These are phyloP conservation scores for Lysandra bellargus DNA, from an alignment of 2,888 invertebrate genomes.

Conservation along the genomic window DNA sequence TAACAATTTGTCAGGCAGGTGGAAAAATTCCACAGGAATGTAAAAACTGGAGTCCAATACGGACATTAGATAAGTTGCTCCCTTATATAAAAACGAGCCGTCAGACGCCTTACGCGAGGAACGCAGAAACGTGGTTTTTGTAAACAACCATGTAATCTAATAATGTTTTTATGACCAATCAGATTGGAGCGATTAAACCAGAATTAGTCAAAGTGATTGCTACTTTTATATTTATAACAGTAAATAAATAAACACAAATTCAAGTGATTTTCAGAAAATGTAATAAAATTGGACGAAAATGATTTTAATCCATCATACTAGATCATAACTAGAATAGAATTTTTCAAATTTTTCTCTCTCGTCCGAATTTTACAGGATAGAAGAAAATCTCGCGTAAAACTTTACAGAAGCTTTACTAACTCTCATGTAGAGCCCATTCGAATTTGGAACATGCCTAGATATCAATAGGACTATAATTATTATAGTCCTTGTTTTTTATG, in stretches of 20 bases:
- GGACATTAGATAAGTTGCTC: constrained; percentile 12
- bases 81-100: constrained; percentile 8
- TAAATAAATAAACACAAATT: not conserved
- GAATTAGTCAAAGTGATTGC: not conserved
- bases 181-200: not conserved
- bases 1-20: not conserved
- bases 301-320: too few species aligned
- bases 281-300: too few species aligned
- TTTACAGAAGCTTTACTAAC: too few species aligned
- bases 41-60: constrained; percentile 12
- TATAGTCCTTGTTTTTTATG: too few species aligned
- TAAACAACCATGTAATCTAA: constrained; percentile 6
- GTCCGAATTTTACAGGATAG: too few species aligned
- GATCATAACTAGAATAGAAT: too few species aligned
- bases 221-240: not conserved
- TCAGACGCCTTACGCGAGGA: not conserved
- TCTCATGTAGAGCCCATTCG: too few species aligned
- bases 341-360: too few species aligned
- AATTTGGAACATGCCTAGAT: too few species aligned
- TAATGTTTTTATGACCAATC: not conserved
- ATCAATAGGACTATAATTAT: too few species aligned
- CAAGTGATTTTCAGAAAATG: too few species aligned
- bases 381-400: too few species aligned
- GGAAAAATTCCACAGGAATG: not conserved
- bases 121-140: constrained; percentile 9